phyloP scores from a whole-genome alignment of 2,888 invertebrate genomes.

The Habroteleia sp. region DNA sequence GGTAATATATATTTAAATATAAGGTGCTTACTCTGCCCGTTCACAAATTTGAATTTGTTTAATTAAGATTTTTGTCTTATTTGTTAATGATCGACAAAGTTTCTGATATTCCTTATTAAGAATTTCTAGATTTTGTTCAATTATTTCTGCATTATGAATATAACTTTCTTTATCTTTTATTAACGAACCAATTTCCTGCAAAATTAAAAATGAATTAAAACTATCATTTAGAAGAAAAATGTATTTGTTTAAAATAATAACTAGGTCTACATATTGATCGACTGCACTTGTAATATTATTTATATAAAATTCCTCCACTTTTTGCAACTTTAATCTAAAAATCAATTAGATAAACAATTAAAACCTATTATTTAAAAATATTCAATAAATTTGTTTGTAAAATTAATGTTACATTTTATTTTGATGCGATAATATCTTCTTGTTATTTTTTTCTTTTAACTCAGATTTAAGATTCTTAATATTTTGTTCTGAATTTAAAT shows the following conservation, averaged over 20 bases:
- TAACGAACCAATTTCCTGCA: background rate
- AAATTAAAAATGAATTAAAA: no score
- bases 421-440: background rate
- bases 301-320: background rate
- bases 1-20: no score
- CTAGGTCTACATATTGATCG: constrained; percentile 9
- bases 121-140: background rate
- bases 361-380: background rate
- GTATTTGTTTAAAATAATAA: no score
- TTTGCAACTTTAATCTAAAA: background rate
- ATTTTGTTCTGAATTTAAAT: background rate
- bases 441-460: background rate
- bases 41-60: background rate
- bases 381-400: background rate
- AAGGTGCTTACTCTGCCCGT: background rate
- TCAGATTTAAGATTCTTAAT: background rate
- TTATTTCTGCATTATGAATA: background rate
- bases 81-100: background rate
- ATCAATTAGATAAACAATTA: background rate
- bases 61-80: background rate
- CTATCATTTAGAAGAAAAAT: background rate
- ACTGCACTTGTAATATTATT: constrained; percentile 4
- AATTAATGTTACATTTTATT: background rate
- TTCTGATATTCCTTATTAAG: background rate
- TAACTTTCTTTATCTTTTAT: background rate